Conservation (phyloP, 92 coral and sea anemone species). For the Heteractis magnifica region DNA sequence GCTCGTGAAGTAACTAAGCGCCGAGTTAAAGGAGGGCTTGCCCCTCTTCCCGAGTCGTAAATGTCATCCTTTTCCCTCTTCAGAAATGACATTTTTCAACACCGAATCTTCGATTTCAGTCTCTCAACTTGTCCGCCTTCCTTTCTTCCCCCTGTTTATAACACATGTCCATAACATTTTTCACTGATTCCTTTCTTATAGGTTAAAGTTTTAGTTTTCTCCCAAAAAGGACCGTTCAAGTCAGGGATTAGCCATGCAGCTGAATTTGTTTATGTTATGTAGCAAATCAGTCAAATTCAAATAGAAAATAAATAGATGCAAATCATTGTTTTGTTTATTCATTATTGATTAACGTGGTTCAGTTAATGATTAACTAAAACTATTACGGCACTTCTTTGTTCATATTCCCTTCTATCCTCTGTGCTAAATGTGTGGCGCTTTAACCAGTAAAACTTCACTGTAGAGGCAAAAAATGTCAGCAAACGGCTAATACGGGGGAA, state of each 20-base stretch:
- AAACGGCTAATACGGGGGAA: too few relatives aligned
- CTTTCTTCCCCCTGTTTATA: background rate
- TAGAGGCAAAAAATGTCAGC: too few relatives aligned
- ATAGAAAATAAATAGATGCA: background rate
- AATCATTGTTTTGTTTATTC: background rate
- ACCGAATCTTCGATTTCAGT: too few relatives aligned
- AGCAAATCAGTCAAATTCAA: background rate
- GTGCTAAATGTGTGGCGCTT: too few relatives aligned
- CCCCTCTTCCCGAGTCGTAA: too few relatives aligned
- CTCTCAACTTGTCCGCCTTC: background rate
- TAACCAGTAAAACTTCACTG: too few relatives aligned
- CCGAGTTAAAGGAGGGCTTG: too few relatives aligned
- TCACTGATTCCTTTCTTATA: background rate
- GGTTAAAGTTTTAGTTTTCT: background rate
- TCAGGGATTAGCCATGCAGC: background rate
- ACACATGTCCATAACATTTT: background rate
- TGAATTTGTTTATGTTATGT: background rate
- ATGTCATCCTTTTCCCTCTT: too few relatives aligned
- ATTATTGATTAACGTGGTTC: background rate
- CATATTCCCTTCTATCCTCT: too few relatives aligned
- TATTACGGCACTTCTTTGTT: too few relatives aligned
- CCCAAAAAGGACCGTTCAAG: constrained; percentile 1
- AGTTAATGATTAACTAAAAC: background rate
- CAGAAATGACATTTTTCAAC: too few relatives aligned
- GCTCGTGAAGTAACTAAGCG: too few relatives aligned